Evolutionary conservation across 2,113 vertebrate genomes (phyloP).

Genomic region (Salminus brasiliensis): DNA sequence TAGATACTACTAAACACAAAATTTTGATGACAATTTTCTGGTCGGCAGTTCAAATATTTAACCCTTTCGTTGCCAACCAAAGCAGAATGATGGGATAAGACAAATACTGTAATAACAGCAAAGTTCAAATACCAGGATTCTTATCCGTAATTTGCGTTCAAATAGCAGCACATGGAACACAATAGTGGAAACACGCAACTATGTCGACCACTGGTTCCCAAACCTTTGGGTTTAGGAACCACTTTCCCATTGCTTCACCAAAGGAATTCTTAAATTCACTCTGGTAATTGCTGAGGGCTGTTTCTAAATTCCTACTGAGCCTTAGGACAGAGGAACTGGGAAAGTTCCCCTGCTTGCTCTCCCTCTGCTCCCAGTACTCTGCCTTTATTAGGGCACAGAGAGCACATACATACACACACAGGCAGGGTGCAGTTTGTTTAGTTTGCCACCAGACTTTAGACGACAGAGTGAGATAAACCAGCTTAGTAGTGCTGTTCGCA

Average conservation of each 20-base stretch:
- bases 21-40: too few relatives aligned
- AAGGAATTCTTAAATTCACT: not conserved
- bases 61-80: too few relatives aligned
- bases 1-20: too few relatives aligned
- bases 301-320: not conserved
- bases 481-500: not conserved
- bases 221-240: not conserved
- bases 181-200: not conserved
- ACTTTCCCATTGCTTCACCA: not conserved
- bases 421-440: slow-evolving; percentile 24
- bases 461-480: slow-evolving; percentile 29
- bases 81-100: too few relatives aligned
- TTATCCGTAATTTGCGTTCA: too few relatives aligned
- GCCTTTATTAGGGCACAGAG: slow-evolving; percentile 61
- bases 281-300: not conserved
- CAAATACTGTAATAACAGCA: too few relatives aligned
- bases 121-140: too few relatives aligned
- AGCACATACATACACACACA: not conserved
- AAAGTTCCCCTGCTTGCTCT: not conserved
- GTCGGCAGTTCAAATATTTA: too few relatives aligned
- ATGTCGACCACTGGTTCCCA: not conserved
- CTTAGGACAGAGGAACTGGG: not conserved
- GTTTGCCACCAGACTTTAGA: slow-evolving; percentile 10
- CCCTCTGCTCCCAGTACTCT: slow-evolving; percentile 30
- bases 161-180: too few relatives aligned